These are phyloP conservation scores for Pithys albifrons DNA, from an alignment of 2,113 vertebrate species.

Conservation along the genomic window DNA sequence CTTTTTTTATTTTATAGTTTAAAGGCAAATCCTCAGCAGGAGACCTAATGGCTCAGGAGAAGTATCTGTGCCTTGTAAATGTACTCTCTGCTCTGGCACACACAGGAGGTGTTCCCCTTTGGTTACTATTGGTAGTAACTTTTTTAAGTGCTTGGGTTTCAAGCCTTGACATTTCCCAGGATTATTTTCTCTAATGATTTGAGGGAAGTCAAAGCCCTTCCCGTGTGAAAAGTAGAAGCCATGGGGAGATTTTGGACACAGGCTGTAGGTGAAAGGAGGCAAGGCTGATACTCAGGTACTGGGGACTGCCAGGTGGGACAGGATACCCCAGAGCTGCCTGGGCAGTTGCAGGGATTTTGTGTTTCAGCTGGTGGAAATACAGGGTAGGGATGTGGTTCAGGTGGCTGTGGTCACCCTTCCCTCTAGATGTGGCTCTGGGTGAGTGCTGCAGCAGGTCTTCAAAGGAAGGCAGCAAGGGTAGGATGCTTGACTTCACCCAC, in stretches of 20 bases:
- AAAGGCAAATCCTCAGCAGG: background rate
- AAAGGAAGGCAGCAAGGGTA: background rate
- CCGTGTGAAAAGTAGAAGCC: background rate
- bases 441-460: background rate
- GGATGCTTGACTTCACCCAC: background rate
- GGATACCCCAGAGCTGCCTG: rapidly evolving
- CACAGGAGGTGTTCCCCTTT: background rate
- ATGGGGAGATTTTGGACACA: background rate
- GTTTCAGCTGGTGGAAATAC: background rate
- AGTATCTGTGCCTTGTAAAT: background rate
- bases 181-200: background rate
- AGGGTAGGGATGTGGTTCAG: rapidly evolving
- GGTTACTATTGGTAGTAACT: background rate
- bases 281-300: background rate
- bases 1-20: background rate
- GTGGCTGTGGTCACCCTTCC: background rate
- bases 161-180: background rate
- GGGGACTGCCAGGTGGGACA: background rate
- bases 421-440: background rate
- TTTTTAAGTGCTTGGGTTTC: background rate
- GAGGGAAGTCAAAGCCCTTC: background rate
- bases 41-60: background rate
- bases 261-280: background rate
- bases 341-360: background rate
- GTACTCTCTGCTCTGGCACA: background rate